Evolutionary conservation across 2,113 vertebrate genomes (phyloP).

Genomic region (Xiphophorus maculatus): DNA sequence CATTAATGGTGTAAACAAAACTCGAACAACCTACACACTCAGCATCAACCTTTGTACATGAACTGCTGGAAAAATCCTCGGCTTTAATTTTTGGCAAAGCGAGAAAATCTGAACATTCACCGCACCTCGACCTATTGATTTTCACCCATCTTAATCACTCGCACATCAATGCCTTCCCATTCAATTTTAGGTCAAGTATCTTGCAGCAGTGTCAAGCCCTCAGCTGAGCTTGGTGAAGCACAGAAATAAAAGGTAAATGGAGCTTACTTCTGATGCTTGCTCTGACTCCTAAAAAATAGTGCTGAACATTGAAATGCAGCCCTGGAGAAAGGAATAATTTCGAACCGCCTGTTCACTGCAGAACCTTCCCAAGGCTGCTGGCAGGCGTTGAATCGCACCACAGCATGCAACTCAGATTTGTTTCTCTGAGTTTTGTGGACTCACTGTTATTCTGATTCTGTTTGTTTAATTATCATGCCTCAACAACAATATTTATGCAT

Average conservation of each 20-base stretch:
- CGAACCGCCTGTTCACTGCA: conserved; percentile 24
- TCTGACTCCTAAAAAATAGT: conserved; percentile 50
- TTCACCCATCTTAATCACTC: background rate
- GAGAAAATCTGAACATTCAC: background rate
- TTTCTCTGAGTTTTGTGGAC: conserved; percentile 16
- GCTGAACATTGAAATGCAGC: conserved; percentile 36
- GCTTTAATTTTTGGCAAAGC: background rate
- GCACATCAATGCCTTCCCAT: background rate
- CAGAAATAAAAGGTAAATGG: background rate
- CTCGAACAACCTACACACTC: background rate
- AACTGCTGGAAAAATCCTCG: background rate
- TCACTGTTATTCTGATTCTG: background rate
- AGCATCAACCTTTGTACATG: background rate
- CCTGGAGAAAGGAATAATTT: conserved; percentile 56
- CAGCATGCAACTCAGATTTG: conserved; percentile 36
- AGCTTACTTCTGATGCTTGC: conserved; percentile 51
- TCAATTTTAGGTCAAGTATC: conserved; percentile 4
- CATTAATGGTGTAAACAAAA: background rate
- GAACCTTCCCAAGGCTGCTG: conserved; percentile 12
- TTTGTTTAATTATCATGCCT: background rate
- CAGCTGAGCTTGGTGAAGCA: background rate
- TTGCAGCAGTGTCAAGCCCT: background rate
- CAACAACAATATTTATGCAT: background rate
- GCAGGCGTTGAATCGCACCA: conserved; percentile 16
- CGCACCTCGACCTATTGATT: background rate